A percentile compares a stretch with the other conserved stretches of the same genome.
These are phyloP conservation scores for Minunthozetes semirufus DNA, from an alignment of 2,888 invertebrate species.

Conservation along the genomic window DNA sequence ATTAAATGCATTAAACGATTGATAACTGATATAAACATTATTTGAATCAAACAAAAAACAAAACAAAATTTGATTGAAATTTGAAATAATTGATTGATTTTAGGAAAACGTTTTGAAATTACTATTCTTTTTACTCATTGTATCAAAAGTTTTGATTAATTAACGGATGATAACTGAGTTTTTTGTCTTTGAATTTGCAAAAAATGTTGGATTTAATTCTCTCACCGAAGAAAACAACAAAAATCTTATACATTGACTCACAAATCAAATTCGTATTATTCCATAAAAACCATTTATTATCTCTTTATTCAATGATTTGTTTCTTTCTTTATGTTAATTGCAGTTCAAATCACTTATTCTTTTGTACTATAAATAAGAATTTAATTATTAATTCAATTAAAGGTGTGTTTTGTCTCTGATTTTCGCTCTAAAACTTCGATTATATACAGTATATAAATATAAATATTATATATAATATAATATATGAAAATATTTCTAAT, in stretches of 20 bases:
- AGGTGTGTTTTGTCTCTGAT: conserved; percentile 20
- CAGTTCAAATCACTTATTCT: not conserved
- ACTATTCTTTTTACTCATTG: conserved; percentile 27
- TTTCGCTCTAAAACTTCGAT: not conserved
- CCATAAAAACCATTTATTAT: not conserved
- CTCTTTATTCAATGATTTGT: not conserved
- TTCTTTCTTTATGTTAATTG: not conserved
- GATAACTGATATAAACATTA: conserved; percentile 28
- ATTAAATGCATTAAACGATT: conserved; percentile 24
- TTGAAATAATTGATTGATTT: not conserved
- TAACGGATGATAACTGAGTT: not conserved
- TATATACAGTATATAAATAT: conserved; percentile 3
- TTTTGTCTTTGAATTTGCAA: conserved; percentile 27
- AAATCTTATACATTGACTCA: not conserved
- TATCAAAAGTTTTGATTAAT: not conserved
- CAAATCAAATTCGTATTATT: not conserved
- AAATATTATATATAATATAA: conserved; percentile 9
- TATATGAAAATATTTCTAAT: not conserved
- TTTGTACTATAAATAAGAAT: conserved; percentile 28
- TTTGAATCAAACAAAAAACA: conserved; percentile 11
- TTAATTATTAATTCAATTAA: conserved; percentile 13
- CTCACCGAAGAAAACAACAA: not conserved
- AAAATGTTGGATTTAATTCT: conserved; percentile 11
- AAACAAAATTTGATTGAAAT: not conserved
- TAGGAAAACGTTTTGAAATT: not conserved